Percentiles rank a stretch among this genome's conserved stretches.
These are phyloP conservation scores for Bufo bufo DNA, from an alignment of 2,113 vertebrate species.

Conservation along the genomic window DNA sequence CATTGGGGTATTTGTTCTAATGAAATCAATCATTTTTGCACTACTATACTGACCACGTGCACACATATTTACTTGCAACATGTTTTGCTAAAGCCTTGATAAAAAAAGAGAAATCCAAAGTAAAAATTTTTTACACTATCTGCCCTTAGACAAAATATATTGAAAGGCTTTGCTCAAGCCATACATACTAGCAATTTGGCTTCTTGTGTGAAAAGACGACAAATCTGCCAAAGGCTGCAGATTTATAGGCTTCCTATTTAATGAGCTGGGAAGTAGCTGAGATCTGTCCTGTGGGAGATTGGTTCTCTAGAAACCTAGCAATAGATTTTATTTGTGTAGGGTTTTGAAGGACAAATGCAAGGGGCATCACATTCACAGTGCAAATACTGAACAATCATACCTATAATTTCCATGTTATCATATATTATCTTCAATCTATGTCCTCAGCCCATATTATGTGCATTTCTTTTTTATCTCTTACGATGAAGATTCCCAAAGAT, in stretches of 20 bases:
- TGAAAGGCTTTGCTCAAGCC: constrained; percentile 35
- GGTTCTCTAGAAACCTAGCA: constrained; percentile 21
- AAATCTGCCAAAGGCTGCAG: constrained; percentile 45
- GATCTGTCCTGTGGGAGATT: constrained; percentile 31
- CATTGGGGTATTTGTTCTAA: background rate
- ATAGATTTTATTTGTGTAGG: constrained; percentile 35
- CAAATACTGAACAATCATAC: background rate
- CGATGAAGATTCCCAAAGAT: too few relatives aligned
- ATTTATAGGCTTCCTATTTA: constrained; percentile 51
- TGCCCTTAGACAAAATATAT: constrained; percentile 30
- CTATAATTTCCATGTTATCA: background rate
- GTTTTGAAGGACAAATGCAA: background rate
- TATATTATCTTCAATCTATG: background rate
- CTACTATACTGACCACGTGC: background rate
- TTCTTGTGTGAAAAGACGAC: background rate
- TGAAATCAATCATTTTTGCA: background rate
- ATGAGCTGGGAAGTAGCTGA: constrained; percentile 40
- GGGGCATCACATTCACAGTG: background rate
- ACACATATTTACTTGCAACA: background rate
- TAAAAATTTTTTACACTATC: background rate
- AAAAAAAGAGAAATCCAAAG: background rate
- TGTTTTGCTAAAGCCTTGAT: background rate
- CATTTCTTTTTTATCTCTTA: background rate
- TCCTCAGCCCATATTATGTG: background rate
- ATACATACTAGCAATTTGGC: background rate